phyloP scores from a whole-genome alignment of 2,888 invertebrate species.

The Agriopis marginaria region DNA sequence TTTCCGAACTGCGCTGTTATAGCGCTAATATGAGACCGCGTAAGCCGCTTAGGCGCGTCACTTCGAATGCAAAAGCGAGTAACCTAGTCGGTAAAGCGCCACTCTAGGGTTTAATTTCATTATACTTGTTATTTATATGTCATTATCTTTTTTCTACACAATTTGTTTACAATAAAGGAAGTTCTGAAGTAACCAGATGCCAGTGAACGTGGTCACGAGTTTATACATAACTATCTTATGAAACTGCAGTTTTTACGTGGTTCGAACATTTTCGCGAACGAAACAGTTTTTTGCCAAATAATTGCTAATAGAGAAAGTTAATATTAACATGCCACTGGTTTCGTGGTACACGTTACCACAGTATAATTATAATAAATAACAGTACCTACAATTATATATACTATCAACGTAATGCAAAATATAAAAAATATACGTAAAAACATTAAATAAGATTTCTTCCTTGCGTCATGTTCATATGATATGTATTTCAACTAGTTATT shows the following conservation, averaged over 20 bases:
- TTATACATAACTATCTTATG: slow-evolving; percentile 13
- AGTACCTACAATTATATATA: too few relatives aligned
- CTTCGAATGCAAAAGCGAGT: too few relatives aligned
- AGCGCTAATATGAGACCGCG: too few relatives aligned
- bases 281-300: slow-evolving; percentile 16
- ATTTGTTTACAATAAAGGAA: neutral
- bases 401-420: too few relatives aligned
- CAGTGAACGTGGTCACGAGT: neutral
- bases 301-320: slow-evolving; percentile 4
- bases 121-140: neutral
- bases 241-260: slow-evolving; percentile 6
- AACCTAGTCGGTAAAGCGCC: too few relatives aligned
- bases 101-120: neutral
- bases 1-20: too few relatives aligned
- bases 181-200: neutral
- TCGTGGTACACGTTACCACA: neutral
- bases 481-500: too few relatives aligned
- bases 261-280: slow-evolving; percentile 7
- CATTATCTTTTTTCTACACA: neutral
- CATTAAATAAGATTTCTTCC: too few relatives aligned
- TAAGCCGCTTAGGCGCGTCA: too few relatives aligned
- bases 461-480: too few relatives aligned
- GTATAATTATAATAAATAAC: too few relatives aligned
- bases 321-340: slow-evolving; percentile 1
- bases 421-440: too few relatives aligned